Percentiles rank a stretch among this genome's conserved stretches.
Evolutionary conservation across 2,888 invertebrate species (phyloP).

Genomic region (Xiphydria camelus): DNA sequence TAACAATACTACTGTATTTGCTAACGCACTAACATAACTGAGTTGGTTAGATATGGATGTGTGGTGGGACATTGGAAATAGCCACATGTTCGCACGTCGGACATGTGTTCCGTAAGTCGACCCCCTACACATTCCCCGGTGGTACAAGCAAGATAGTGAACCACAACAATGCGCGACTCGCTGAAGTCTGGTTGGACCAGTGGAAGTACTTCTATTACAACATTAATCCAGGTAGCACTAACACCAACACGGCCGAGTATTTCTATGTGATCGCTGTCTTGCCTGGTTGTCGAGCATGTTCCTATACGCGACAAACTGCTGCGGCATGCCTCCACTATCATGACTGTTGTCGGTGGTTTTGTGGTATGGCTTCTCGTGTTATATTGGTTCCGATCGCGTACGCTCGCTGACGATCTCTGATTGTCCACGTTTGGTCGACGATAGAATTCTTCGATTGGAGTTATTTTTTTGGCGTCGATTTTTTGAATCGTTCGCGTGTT

Average conservation of each 20-base stretch:
- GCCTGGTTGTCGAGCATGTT: not conserved
- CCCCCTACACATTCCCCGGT: conserved; percentile 98
- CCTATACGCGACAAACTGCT: too few species aligned
- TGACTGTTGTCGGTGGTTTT: too few species aligned
- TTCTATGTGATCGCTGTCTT: conserved; percentile 6
- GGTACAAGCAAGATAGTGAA: conserved; percentile 96
- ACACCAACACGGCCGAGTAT: conserved; percentile 28
- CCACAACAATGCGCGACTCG: conserved; percentile 97
- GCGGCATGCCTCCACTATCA: too few species aligned
- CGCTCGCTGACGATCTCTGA: too few species aligned
- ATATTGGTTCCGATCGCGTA: too few species aligned
- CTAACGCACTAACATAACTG: conserved; percentile 55
- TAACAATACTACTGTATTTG: conserved; percentile 10
- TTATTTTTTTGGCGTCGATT: too few species aligned
- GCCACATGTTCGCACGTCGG: conserved; percentile 94
- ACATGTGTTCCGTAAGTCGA: conserved; percentile 96
- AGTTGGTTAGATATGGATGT: conserved; percentile 90
- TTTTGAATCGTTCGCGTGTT: too few species aligned
- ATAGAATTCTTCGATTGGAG: too few species aligned
- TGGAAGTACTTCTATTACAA: conserved; percentile 99
- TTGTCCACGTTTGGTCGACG: too few species aligned
- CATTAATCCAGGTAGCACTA: conserved; percentile 88
- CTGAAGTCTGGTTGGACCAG: conserved; percentile 99
- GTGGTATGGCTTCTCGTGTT: too few species aligned
- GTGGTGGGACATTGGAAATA: conserved; percentile 92